phyloP scores from a whole-genome alignment of 2,888 invertebrate genomes.

The Caenorhabditis sp. region DNA sequence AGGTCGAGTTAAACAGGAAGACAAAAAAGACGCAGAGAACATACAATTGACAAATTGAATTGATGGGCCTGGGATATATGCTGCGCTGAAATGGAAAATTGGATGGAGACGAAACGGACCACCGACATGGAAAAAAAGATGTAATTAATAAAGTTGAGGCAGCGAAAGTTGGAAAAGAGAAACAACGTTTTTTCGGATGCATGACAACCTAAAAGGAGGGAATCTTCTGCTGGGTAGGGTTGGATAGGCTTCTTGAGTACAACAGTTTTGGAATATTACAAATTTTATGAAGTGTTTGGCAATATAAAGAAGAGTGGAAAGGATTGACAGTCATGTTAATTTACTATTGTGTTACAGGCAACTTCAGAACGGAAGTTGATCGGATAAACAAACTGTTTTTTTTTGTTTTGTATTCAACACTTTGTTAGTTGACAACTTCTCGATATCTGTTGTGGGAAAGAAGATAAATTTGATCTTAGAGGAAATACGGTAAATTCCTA shows the following conservation, averaged over 20 bases:
- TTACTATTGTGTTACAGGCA: too few species aligned
- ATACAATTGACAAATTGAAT: constrained; percentile 56
- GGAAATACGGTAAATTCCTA: too few species aligned
- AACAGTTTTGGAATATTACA: too few species aligned
- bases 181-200: not conserved
- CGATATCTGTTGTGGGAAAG: too few species aligned
- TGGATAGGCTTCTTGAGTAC: too few species aligned
- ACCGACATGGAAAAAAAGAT: constrained; percentile 15
- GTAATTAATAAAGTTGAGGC: constrained; percentile 36
- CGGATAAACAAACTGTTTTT: too few species aligned
- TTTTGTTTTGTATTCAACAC: too few species aligned
- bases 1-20: constrained; percentile 26
- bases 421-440: too few species aligned
- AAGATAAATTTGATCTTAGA: too few species aligned
- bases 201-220: too few species aligned
- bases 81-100: constrained; percentile 40
- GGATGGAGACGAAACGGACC: constrained; percentile 36
- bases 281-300: not conserved
- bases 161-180: constrained; percentile 1
- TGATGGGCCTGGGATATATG: constrained; percentile 34
- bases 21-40: constrained; percentile 35
- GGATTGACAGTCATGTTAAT: not conserved
- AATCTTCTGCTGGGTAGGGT: too few species aligned
- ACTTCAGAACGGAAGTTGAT: too few species aligned
- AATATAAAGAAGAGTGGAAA: not conserved